Conservation (phyloP, 2,113 vertebrate species). For the Erythrocercus mccallii region DNA sequence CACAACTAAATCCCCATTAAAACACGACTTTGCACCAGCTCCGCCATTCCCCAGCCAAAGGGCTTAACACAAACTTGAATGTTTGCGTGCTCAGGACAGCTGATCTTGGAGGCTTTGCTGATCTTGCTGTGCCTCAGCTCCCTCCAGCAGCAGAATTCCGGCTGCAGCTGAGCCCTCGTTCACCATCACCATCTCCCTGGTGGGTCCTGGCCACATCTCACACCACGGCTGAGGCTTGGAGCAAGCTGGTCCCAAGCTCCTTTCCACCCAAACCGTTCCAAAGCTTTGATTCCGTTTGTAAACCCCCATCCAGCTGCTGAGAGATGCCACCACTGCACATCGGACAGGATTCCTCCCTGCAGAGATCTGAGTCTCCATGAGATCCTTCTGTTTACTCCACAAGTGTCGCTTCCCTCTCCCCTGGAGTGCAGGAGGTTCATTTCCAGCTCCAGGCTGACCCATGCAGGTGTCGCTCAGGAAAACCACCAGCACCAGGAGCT, state of each 20-base stretch:
- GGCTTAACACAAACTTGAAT: background rate
- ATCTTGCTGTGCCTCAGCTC: background rate
- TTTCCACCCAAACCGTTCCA: background rate
- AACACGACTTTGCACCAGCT: background rate
- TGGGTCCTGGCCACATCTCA: background rate
- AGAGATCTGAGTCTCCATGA: fast-evolving
- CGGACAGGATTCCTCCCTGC: background rate
- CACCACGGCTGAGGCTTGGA: fast-evolving
- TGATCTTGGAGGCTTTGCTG: background rate
- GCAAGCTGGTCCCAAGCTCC: background rate
- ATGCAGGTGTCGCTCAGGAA: background rate
- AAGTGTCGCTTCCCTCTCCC: background rate
- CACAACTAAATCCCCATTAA: background rate
- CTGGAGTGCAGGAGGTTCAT: fast-evolving
- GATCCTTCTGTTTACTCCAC: background rate
- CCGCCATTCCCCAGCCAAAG: background rate
- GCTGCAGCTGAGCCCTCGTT: background rate
- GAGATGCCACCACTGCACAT: background rate
- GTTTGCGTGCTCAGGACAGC: background rate
- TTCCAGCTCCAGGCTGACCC: background rate
- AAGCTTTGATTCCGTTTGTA: background rate
- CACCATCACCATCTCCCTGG: fast-evolving
- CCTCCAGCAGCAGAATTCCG: background rate
- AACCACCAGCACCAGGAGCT: background rate
- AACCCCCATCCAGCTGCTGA: background rate